Evolutionary conservation across 2,113 vertebrate species (phyloP), one percentile per base, ranked within the genome.

Genomic region (Dermatemys mawii): DNA sequence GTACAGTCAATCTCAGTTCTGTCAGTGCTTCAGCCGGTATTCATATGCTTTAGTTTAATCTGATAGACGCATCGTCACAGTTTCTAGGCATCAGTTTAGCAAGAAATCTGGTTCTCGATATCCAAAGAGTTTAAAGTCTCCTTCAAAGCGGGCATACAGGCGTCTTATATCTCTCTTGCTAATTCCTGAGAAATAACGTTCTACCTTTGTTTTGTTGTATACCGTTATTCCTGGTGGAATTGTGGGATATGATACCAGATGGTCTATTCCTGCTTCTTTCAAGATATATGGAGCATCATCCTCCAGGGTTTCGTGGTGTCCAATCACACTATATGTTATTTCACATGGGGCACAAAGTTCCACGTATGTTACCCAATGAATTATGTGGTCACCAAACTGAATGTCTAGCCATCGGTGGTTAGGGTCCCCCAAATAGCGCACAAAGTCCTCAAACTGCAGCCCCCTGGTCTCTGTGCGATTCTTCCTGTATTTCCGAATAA

Each of bases 271-370:
- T 0, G 99, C 99, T 11, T 98, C 98, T 63, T 96, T 99, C 29
- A 99, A 95, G 96, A 99, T 99, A 94, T 99, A 98, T 0, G 99
- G 98, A 5, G 99, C 99, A 14, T 99, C 99, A 0, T 97, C 97
- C 96, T 99, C 99, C 95, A 99, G 98, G 1, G 99, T 99, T 97
- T 99, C 99, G 0, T 99, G 99, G 97, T 99, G 99, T 35, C 99
- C 99, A 0, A 99, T 98, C 49, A 98, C 98, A 10, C 98, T 99
- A 90, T 99, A 99, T 0, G 95, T 88, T 84, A 99, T 99, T 92
- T 99, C 98, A 17, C 99, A 99, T 1, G 99, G 99, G 1, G 99
- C 99, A 0, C 99, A 99, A n/a, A 99, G 97, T 88, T 99, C 99
- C 1, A 99, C 98, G 0, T 99, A 99, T 0, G 99, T 99, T 89